Evolutionary conservation across 2,113 vertebrate species (phyloP), one percentile per base, ranked within the genome.

Genomic region (Camelus bactrianus): DNA sequence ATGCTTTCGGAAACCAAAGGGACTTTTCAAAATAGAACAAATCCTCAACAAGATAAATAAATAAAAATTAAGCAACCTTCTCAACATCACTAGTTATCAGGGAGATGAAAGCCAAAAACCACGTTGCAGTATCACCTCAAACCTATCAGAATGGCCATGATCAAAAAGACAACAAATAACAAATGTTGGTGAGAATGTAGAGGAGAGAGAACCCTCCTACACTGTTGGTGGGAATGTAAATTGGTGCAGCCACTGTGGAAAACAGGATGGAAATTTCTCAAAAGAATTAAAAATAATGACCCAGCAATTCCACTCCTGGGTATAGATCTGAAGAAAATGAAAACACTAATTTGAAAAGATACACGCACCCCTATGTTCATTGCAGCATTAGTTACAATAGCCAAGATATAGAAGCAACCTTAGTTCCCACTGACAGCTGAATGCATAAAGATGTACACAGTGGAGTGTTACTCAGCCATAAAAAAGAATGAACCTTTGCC

Each of bases 1-100:
- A 86, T 26, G 32, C 19, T 35, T 60, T 95, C 62, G 76, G 70
- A 65, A 95, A 65, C 69, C 64, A 84, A 89, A 87, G 32, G 26
- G 52, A 52, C 48, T 89, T 67, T 92, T 75, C 35, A 64, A 92
- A 94, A 85, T 2, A 94, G 93, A 88, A 95, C 46, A 52, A 76
- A 62, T 70, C 22, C 46, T 93, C 46, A 30, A 72, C n/a, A 50
- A 60, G 58, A 92, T 80, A 22, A 35, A 58, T 73, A 46, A 73
- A 16, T 42, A 30, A 80, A 72, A 67, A 48, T 70, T 26, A 72
- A 93, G 77, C n/a, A 62, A 64, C 46, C 69, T 91, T 93, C 72
- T 79, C 76, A 56, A 35, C n/a, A 5, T 56, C 52, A 79, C n/a
- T 56, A 24, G 56, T 35, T n/a, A 56, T 79, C 13, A 0, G n/a